phyloP scores from a whole-genome alignment of 2,888 invertebrate species.

The Uropetala carovei region DNA sequence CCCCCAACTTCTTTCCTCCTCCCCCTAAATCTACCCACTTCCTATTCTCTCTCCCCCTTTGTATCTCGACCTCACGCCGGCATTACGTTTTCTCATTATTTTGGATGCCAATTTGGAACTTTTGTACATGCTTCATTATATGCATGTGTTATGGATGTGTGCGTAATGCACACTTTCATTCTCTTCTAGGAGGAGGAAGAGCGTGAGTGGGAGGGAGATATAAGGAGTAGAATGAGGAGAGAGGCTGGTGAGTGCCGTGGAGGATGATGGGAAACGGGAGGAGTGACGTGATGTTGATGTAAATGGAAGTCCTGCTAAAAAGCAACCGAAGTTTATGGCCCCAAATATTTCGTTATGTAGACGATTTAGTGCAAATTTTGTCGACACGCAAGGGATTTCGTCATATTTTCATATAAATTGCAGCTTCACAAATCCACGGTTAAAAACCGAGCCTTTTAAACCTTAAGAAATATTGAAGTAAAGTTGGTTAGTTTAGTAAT shows the following conservation, averaged over 20 bases:
- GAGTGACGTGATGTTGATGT: neutral
- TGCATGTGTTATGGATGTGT: too few species aligned
- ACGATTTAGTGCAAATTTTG: too few species aligned
- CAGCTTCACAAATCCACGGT: too few species aligned
- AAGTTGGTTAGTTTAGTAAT: too few species aligned
- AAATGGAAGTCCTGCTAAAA: too few species aligned
- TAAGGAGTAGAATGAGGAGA: neutral
- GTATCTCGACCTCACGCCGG: neutral
- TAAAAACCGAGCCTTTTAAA: too few species aligned
- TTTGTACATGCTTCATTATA: constrained; percentile 42
- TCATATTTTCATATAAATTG: too few species aligned
- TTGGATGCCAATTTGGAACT: constrained; percentile 31
- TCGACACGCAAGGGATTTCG: too few species aligned
- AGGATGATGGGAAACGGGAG: neutral
- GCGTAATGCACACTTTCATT: neutral
- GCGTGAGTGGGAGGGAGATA: neutral
- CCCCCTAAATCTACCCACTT: neutral
- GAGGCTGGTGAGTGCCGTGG: neutral
- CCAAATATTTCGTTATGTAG: too few species aligned
- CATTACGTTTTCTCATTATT: constrained; percentile 51
- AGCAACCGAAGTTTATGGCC: too few species aligned
- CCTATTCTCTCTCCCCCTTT: neutral
- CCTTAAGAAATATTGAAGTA: too few species aligned
- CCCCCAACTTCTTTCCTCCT: neutral
- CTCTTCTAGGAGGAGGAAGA: neutral